Evolutionary conservation across 1,140 invertebrate genomes (phyloP), one percentile per base, ranked within the genome.

Genomic region (Protaetia brevitarsis): DNA sequence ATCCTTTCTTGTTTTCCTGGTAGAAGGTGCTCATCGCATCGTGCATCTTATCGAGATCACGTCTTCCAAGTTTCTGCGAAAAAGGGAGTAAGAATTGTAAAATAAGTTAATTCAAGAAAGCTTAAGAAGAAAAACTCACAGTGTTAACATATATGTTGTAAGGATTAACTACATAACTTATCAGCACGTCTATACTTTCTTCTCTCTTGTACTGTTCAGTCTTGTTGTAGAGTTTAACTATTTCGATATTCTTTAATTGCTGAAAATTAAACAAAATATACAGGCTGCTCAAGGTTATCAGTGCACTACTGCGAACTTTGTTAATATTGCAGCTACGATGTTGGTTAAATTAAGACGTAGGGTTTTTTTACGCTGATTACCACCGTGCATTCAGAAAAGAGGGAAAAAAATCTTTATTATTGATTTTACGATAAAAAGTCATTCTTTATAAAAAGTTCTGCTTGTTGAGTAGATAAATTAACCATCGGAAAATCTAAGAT

Each of bases 141-240:
- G 36, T 6, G 11, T 59, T 29, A 10, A 65, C 28, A 30, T 65
- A 65, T 1, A 65, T 36, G 19, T 65, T 65, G 6, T 58, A 1
- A 13, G 57, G 57, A 59, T 65, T 31, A 26, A 65, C 51, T 6
- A 58, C 30, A 13, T 66, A 51, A n/a, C 16, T 56, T 1, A 65
- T 28, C 3, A 59, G 31, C 2, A 65, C 51, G 5, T 36, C 16
- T 10, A 65, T 8, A 21, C 23, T 29, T 8, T 62, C 60, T 13
- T 37, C 60, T 8, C 10, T 62, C 4, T 36, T 62, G 26, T 28
- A 59, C 11, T 59, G 29, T 3, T 28, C 57, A 59, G 5, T 59
- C 8, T 59, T 28, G 3, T 27, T 29, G 11, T 59, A 31, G 13
- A 59, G 13, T 11, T 59, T 59, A 2, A 59, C 1, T 29, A 13